Conservation (phyloP, 2,888 invertebrate genomes). For the Parnassius apollo region DNA sequence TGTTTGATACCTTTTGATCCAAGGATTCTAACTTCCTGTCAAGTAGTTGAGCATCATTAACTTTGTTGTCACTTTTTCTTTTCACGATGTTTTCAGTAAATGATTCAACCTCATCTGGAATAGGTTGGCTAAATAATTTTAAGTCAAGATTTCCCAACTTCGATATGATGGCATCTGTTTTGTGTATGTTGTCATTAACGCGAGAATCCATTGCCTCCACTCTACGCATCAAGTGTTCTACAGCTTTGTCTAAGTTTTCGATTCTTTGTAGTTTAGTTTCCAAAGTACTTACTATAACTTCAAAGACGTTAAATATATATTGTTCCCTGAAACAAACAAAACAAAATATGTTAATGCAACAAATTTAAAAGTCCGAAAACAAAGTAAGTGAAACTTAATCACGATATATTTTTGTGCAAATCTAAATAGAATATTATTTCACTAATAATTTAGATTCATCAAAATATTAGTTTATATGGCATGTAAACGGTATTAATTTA, state of each 20-base stretch:
- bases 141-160: slow-evolving; percentile 88
- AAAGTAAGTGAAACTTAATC: too few species aligned
- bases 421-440: too few species aligned
- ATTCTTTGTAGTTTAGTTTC: slow-evolving; percentile 93
- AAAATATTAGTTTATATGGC: too few species aligned
- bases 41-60: slow-evolving; percentile 73
- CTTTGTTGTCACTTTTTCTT: slow-evolving; percentile 40
- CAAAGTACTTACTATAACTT: slow-evolving; percentile 92
- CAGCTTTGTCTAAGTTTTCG: slow-evolving; percentile 92
- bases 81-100: slow-evolving; percentile 55
- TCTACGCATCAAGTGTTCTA: slow-evolving; percentile 91
- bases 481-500: too few species aligned
- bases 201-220: slow-evolving; percentile 91
- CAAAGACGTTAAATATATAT: slow-evolving; percentile 93
- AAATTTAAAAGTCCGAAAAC: background rate
- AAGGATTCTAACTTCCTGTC: slow-evolving; percentile 86
- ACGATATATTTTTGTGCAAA: too few species aligned
- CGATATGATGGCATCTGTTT: slow-evolving; percentile 90
- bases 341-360: slow-evolving; percentile 16
- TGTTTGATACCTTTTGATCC: slow-evolving; percentile 91
- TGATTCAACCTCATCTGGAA: slow-evolving; percentile 56
- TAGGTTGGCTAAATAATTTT: slow-evolving; percentile 84
- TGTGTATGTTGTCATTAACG: slow-evolving; percentile 91
- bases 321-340: slow-evolving; percentile 87
- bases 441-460: too few species aligned